phyloP scores from a whole-genome alignment of 1,140 invertebrate genomes.

The Apis mellifera region Amel_HAv3.1 CM009942.2:5213001-5213500 shows the following conservation, averaged over 20 bases:
- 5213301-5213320: constrained; percentile 26
- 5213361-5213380: constrained; percentile 58
- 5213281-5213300: constrained; percentile 10
- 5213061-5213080: constrained; percentile 23
- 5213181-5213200: constrained; percentile 2
- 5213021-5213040: constrained; percentile 4
- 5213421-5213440: constrained; percentile 5
- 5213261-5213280: background rate
- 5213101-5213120: constrained; percentile 41
- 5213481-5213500: constrained; percentile 1
- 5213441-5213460: constrained; percentile 14
- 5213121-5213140: constrained; percentile 11
- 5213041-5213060: background rate
- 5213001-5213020: constrained; percentile 22
- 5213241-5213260: constrained; percentile 10
- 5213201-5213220: constrained; percentile 16
- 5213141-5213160: constrained; percentile 31
- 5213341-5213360: constrained; percentile 47
- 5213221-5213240: constrained; percentile 7
- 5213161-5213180: constrained; percentile 13
- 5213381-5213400: constrained; percentile 30
- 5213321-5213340: constrained; percentile 12
- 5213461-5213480: constrained; percentile 9
- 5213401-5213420: constrained; percentile 11
- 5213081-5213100: constrained; percentile 37